phyloP scores from a whole-genome alignment of 1,140 invertebrate genomes.

The Archegozetes longisetosus region DNA sequence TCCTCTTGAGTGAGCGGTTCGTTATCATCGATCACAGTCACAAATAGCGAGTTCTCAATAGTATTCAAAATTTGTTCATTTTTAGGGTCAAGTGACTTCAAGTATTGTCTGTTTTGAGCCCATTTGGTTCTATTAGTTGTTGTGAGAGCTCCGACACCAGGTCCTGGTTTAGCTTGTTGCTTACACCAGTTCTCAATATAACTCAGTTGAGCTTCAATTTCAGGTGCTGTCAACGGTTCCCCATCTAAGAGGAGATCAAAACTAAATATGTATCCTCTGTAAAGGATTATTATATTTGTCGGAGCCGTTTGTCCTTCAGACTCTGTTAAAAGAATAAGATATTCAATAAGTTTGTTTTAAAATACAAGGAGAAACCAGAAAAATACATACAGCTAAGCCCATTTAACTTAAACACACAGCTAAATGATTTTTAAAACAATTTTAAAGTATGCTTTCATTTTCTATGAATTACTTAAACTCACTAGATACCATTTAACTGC shows the following conservation, averaged over 20 bases:
- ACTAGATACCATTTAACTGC: too few species aligned
- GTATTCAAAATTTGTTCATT: slow-evolving; percentile 21
- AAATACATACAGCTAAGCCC: too few species aligned
- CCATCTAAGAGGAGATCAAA: slow-evolving; percentile 24
- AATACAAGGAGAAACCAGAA: too few species aligned
- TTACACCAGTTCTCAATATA: slow-evolving; percentile 24
- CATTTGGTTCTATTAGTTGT: slow-evolving; percentile 24
- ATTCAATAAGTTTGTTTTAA: too few species aligned
- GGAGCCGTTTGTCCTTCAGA: slow-evolving; percentile 25
- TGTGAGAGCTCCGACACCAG: slow-evolving; percentile 26
- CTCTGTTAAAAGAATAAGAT: slow-evolving; percentile 19
- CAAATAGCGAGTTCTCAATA: slow-evolving; percentile 26
- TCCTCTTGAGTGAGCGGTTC: slow-evolving; percentile 23
- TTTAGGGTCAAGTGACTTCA: slow-evolving; percentile 18
- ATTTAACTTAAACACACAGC: too few species aligned
- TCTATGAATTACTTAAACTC: too few species aligned
- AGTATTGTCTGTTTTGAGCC: slow-evolving; percentile 24
- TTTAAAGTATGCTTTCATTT: too few species aligned
- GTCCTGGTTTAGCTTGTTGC: slow-evolving; percentile 18
- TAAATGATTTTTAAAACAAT: too few species aligned
- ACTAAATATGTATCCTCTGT: slow-evolving; percentile 27
- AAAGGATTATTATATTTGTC: slow-evolving; percentile 26
- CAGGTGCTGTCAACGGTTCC: slow-evolving; percentile 26
- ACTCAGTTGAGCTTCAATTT: slow-evolving; percentile 26
- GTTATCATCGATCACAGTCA: slow-evolving; percentile 26